These are phyloP conservation scores for Trichonephila inaurata DNA, from an alignment of 1,140 invertebrate species.

Conservation along the genomic window DNA sequence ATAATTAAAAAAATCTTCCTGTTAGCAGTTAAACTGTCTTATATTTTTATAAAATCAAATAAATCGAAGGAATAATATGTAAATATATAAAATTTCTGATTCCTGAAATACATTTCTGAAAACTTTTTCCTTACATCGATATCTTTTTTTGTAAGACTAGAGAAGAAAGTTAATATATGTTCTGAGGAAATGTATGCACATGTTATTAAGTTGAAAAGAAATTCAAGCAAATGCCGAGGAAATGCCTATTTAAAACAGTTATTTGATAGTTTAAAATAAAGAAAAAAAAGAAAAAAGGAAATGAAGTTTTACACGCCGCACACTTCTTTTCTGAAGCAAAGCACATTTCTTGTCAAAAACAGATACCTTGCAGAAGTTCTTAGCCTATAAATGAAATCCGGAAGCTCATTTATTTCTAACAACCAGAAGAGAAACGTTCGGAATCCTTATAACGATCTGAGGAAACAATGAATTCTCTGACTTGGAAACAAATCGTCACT, in stretches of 20 bases:
- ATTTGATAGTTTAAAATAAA: background rate
- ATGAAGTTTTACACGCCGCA: background rate
- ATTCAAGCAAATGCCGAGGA: background rate
- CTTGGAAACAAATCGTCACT: background rate
- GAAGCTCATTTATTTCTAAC: background rate
- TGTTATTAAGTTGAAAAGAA: too few relatives aligned
- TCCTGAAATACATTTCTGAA: too few relatives aligned
- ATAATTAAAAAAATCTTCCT: too few relatives aligned
- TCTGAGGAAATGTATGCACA: background rate
- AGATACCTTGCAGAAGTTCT: background rate
- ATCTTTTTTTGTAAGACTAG: too few relatives aligned
- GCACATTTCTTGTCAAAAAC: background rate
- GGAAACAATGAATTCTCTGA: background rate
- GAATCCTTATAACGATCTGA: background rate
- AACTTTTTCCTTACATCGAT: too few relatives aligned
- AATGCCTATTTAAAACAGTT: background rate
- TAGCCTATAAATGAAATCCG: background rate
- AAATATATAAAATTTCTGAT: too few relatives aligned
- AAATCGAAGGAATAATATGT: too few relatives aligned
- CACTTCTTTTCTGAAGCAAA: background rate
- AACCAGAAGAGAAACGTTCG: background rate
- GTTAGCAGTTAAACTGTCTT: too few relatives aligned
- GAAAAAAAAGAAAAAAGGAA: background rate
- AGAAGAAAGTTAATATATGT: background rate
- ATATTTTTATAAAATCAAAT: too few relatives aligned